Evolutionary conservation across 2,888 invertebrate species (phyloP).

Genomic region (Drosophila gaucha): DNA sequence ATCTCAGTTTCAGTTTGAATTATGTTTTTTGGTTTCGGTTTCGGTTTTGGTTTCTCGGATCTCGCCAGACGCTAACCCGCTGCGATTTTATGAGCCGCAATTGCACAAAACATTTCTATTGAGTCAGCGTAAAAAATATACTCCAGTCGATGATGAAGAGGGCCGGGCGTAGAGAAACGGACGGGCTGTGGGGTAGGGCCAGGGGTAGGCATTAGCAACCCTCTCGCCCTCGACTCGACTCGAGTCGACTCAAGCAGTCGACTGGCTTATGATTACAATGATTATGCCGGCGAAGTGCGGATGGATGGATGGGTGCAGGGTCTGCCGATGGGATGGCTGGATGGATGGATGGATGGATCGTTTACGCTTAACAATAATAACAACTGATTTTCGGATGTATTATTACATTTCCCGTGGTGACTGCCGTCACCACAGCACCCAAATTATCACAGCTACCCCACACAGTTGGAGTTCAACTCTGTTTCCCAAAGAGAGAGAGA

Average conservation of each 20-base stretch:
- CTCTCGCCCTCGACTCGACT: slow-evolving; percentile 28
- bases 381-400: slow-evolving; percentile 81
- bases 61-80: slow-evolving; percentile 79
- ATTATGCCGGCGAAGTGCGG: slow-evolving; percentile 68
- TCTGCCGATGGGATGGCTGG: slow-evolving; percentile 6
- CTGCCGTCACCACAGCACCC: slow-evolving; percentile 63
- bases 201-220: slow-evolving; percentile 42
- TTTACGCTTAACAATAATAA: slow-evolving; percentile 79
- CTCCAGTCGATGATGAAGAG: slow-evolving; percentile 30
- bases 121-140: slow-evolving; percentile 77
- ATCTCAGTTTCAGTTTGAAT: slow-evolving; percentile 7
- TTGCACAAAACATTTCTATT: slow-evolving; percentile 80
- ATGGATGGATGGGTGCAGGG: slow-evolving; percentile 23
- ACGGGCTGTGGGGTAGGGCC: slow-evolving; percentile 3
- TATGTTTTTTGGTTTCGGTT: slow-evolving; percentile 10
- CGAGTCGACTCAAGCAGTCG: slow-evolving; percentile 20
- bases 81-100: slow-evolving; percentile 84
- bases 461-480: slow-evolving; percentile 53
- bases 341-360: slow-evolving; percentile 42
- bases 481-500: slow-evolving; percentile 4
- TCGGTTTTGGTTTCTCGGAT: slow-evolving; percentile 40
- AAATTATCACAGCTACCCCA: slow-evolving; percentile 78
- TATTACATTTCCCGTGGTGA: slow-evolving; percentile 77
- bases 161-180: not conserved
- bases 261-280: slow-evolving; percentile 72